Evolutionary conservation across 2,797 vertebrate species (phyloP), one percentile per base, ranked within the genome.

Genomic region (Eospalax fontanierii): DNA sequence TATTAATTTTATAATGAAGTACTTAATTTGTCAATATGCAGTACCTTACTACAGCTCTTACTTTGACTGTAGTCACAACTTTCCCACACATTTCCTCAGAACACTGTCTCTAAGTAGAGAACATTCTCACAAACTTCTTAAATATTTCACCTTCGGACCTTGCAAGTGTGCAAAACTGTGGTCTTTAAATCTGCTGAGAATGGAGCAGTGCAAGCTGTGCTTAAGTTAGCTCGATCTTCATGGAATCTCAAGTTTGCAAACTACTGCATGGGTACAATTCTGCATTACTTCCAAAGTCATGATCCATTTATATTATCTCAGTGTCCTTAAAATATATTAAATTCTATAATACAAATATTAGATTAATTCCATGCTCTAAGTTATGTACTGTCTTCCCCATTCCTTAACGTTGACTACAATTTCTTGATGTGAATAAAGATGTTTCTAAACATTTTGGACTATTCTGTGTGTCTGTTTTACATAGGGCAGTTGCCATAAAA

Each of bases 21-120:
- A 79, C 73, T 22, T 85, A 87, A 83, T 6, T 86, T 95, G 88
- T 83, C 66, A 61, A 73, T 87, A 68, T 6, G 15, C 38, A 92
- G 90, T 79, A 1, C 38, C 19, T 33, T 50, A 75, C 43, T 59
- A 71, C 78, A 54, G 33, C 4, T 82, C 15, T 46, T 82, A 65
- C 65, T 86, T 83, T 5, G 61, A 18, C 40, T 83, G 82, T 65
- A 85, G 43, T 9, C 24, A 74, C 35, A 95, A 86, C 4, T 6
- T 54, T 74, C 35, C 87, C 90, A 90, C 7, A 54, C 9, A 16
- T 88, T 74, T 59, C 12, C 85, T 43, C 57, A 88, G 9, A 84
- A 81, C 3, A 73, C 19, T 7, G 8, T 6, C 30, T 90, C 38
- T 63, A 54, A 66, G 65, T 38, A 92, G 28, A 91, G 54, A 87